Conservation (phyloP, 2,888 invertebrate species). For the Neoaliturus tenellus region DNA sequence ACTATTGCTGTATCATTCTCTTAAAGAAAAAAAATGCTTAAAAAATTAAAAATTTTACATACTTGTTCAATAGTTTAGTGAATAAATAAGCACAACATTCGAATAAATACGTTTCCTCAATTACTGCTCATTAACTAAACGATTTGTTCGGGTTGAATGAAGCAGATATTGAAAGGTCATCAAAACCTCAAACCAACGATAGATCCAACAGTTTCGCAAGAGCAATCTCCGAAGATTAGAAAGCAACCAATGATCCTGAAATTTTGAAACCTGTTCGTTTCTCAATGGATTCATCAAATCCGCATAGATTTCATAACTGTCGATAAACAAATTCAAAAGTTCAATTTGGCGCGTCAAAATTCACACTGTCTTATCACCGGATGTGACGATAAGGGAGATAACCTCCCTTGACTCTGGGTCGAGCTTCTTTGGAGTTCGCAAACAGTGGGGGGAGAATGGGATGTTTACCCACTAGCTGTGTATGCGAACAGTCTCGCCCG, state of each 20-base stretch:
- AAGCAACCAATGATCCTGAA: conserved; percentile 15
- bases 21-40: no score
- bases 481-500: neutral
- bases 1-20: no score
- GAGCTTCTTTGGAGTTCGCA: neutral
- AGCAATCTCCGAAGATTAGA: neutral
- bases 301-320: neutral
- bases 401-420: conserved; percentile 18
- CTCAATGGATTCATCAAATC: neutral
- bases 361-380: conserved; percentile 34
- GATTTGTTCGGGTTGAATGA: conserved; percentile 7
- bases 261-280: neutral
- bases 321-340: neutral
- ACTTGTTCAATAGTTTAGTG: no score
- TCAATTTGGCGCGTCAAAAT: neutral
- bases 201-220: neutral
- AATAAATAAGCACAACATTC: no score
- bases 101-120: conserved; percentile 8
- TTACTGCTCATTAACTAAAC: neutral
- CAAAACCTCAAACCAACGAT: neutral
- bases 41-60: no score
- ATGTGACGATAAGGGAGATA: neutral
- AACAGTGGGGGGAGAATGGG: neutral
- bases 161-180: conserved; percentile 2
- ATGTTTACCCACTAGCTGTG: no score